Evolutionary conservation across 2,113 vertebrate species (phyloP).

Genomic region (Sapayoa aenigma): DNA sequence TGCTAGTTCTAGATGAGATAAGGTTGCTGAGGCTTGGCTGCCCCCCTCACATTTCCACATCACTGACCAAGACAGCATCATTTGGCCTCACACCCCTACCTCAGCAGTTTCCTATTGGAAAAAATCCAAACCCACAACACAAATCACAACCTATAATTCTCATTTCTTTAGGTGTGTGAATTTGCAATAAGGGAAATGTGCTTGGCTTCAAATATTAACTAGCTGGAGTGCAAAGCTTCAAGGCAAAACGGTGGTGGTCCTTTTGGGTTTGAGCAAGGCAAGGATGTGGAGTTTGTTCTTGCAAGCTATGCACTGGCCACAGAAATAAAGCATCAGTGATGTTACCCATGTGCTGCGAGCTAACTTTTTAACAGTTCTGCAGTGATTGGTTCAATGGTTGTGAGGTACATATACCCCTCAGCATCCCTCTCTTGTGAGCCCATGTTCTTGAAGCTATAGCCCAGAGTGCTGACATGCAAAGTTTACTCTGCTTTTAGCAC

Average conservation of each 20-base stretch:
- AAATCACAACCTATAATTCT: not conserved
- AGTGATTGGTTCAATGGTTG: fast-evolving
- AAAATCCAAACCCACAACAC: not conserved
- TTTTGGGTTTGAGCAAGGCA: not conserved
- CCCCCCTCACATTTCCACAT: not conserved
- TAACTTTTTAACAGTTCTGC: not conserved
- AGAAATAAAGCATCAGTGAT: not conserved
- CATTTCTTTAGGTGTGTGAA: not conserved
- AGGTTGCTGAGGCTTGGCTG: not conserved
- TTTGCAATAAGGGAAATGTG: fast-evolving
- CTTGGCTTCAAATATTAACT: not conserved
- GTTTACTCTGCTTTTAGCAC: not conserved
- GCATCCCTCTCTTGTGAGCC: not conserved
- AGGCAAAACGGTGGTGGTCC: not conserved
- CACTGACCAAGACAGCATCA: not conserved
- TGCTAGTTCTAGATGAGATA: not conserved
- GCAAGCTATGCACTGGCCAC: not conserved
- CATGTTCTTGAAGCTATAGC: not conserved
- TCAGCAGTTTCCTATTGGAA: not conserved
- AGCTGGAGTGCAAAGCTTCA: not conserved
- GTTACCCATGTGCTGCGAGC: not conserved
- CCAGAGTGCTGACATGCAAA: not conserved
- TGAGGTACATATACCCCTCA: not conserved
- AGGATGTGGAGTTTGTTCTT: not conserved
- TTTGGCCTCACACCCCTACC: not conserved